Evolutionary conservation across 2,113 vertebrate genomes (phyloP), one percentile per base, ranked within the genome.

Genomic region (Amphiprion ocellaris): DNA sequence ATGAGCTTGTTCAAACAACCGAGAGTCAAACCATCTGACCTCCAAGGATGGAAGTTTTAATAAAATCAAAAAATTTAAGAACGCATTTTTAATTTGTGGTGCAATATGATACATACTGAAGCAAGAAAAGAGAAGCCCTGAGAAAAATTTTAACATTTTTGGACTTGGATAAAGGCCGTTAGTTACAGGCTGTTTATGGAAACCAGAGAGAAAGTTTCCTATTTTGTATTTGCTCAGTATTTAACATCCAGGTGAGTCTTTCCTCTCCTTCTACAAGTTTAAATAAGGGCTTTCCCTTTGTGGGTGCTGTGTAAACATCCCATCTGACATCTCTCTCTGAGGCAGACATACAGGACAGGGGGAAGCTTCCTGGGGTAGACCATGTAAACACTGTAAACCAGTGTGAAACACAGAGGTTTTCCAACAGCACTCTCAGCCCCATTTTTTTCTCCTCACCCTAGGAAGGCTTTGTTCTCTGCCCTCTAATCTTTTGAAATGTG

Each of bases 331-430:
- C 49, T 84, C 70, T 76, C 66, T 83, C 73, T 66, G 71, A 90
- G 81, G 70, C 68, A 73, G 79, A 87, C 49, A 21, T 87, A 55
- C 56, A 85, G 75, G 69, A 83, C 80, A 85, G 26, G 24, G 21
- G 69, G 55, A 76, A 85, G 82, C 75, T 73, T 92, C 87, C 60
- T 82, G 75, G 72, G 65, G 60, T 85, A 87, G 71, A 67, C 81
- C 77, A 80, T 84, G 91, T 92, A 91, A 93, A 94, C 79, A 92
- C 76, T 90, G 80, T 87, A 85, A 89, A 87, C 44, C 80, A 72
- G 79, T 91, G 89, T 88, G 90, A 92, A 90, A 89, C 14, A 59
- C 65, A 52, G 58, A 85, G 82, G 73, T 83, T 89, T 86, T 87
- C 82, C 70, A 80, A 50, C 59, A 80, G 69, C 47, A 79, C 53